Evolutionary conservation across 2,888 invertebrate species (phyloP).

Genomic region (Platycnemis pennipes): DNA sequence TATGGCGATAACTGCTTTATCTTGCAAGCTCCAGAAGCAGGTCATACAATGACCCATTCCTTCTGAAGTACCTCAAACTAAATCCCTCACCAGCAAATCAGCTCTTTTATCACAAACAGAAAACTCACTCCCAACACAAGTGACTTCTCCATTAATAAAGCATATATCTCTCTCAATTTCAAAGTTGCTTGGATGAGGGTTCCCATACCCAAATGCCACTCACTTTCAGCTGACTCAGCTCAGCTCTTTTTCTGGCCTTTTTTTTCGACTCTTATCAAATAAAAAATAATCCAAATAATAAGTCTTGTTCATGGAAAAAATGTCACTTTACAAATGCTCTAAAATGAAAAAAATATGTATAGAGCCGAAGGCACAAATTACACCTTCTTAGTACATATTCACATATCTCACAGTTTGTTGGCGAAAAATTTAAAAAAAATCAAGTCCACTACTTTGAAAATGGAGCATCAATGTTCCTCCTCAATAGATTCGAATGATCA

Average conservation of each 20-base stretch:
- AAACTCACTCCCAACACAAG: not conserved
- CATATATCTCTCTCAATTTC: conserved; percentile 5
- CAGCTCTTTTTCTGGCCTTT: not conserved
- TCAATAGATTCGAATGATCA: not conserved
- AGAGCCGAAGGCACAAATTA: conserved; percentile 49
- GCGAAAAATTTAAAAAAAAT: conserved; percentile 55
- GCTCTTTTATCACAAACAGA: conserved; percentile 31
- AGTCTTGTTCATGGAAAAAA: conserved; percentile 34
- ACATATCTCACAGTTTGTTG: conserved; percentile 58
- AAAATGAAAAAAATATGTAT: conserved; percentile 34
- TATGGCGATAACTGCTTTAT: not conserved
- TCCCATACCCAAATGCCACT: conserved; percentile 32
- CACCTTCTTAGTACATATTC: conserved; percentile 52
- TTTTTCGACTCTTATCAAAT: not conserved
- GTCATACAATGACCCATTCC: not conserved
- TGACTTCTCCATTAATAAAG: conserved; percentile 37
- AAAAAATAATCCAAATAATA: conserved; percentile 48
- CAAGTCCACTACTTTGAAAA: conserved; percentile 33
- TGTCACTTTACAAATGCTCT: conserved; percentile 65
- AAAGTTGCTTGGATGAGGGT: conserved; percentile 45
- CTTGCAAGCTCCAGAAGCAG: not conserved
- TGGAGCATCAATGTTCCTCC: not conserved
- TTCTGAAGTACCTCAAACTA: not conserved
- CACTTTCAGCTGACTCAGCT: conserved; percentile 24
- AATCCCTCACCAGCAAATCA: conserved; percentile 2